Base-by-base conservation (phyloP, 2,797 vertebrate species). In the Sardinella longiceps region DNA sequence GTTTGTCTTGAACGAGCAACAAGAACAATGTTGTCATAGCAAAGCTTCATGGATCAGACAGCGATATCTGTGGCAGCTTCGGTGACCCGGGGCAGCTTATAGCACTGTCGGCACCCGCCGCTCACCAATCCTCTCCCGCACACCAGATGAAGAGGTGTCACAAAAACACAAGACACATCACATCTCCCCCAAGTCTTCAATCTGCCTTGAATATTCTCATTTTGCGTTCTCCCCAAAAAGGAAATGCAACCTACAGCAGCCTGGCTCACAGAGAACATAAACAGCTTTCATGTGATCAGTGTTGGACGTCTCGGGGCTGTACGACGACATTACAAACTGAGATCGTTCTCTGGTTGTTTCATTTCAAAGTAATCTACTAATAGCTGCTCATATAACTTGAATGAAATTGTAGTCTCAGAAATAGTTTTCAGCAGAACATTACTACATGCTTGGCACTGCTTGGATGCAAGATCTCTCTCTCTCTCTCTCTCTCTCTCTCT, bases 11-110 rank as follows among this genome's bases (percentile, higher is more conserved):
- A 92, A 92, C 91, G 90, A 91, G 89, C 15, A 92, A 93, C 90
- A 88, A 93, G 92, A 94, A 90, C 88, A 91, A 89, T 92, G 92
- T 94, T 94, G 93, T 95, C 93, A 92, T 90, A 92, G 92, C 92
- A 93, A 94, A 94, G 93, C 93, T 93, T 91, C 87, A 83, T 89
- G 91, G 94, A 94, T 94, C 92, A 88, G 46, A 28, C 88, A 50
- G 89, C 87, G 91, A 93, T 93, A 93, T 92, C 87, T 92, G 88
- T 90, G 83, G 89, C 92, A 90, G 90, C 84, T 90, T 81, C 87
- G 18, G 88, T 91, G 91, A 94, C 93, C 93, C 25, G 48, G 87
- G 87, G 82, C 84, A 90, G 87, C 89, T 93, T 94, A 91, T 93
- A 93, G 90, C 39, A 28, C 88, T 84, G 86, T 81, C 83, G 88